phyloP scores from a whole-genome alignment of 2,113 vertebrate genomes.

The Marcusenius ussheri region DNA sequence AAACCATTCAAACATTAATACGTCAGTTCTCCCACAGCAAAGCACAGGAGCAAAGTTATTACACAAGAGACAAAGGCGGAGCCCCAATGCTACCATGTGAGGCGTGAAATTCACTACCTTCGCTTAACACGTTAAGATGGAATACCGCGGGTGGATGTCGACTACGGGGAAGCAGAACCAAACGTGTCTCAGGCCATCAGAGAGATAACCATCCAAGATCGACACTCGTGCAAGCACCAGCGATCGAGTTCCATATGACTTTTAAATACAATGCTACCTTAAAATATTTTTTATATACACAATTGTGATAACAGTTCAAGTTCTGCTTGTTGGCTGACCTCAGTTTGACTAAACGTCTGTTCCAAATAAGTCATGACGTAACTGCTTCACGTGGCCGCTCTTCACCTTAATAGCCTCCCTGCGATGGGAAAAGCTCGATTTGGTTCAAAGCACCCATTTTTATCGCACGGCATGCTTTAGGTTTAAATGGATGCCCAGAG shows the following conservation, averaged over 20 bases:
- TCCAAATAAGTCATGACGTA: background rate
- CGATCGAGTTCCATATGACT: background rate
- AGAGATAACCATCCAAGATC: background rate
- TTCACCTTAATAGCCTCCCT: background rate
- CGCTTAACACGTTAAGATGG: background rate
- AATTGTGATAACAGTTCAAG: too few relatives aligned
- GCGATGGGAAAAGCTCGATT: background rate
- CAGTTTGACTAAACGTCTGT: background rate
- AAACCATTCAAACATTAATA: background rate
- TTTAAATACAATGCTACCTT: background rate
- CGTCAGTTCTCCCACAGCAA: background rate
- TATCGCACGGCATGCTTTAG: background rate
- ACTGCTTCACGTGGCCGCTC: background rate
- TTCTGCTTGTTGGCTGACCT: background rate
- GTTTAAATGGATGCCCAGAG: background rate
- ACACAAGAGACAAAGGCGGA: background rate
- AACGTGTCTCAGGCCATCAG: background rate
- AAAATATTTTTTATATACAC: background rate
- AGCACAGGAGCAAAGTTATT: background rate
- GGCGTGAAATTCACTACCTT: background rate
- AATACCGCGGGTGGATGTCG: background rate
- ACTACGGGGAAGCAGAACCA: background rate
- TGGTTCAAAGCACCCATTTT: background rate
- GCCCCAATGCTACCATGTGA: background rate
- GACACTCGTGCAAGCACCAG: background rate